A percentile compares a stretch with the other conserved stretches of the same genome.
These are phyloP conservation scores for Malurus splendens DNA, from an alignment of 2,797 vertebrate species.

Conservation along the genomic window DNA sequence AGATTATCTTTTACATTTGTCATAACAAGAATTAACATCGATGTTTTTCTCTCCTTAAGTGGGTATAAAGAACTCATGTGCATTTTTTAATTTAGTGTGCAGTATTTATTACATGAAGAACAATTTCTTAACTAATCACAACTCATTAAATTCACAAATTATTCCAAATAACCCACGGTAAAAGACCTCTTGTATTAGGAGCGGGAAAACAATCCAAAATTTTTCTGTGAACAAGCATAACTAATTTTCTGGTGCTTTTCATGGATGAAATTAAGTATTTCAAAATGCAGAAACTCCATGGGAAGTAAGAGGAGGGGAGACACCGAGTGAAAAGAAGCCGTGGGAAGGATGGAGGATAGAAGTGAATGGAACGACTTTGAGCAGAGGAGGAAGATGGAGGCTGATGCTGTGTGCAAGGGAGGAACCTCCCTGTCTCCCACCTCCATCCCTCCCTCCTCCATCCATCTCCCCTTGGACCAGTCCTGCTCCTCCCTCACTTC, in stretches of 20 bases:
- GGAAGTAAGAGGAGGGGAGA: slow-evolving; percentile 6
- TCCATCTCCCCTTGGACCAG: not conserved
- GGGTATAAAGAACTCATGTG: slow-evolving; percentile 58
- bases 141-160: slow-evolving; percentile 66
- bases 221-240: slow-evolving; percentile 25
- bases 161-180: slow-evolving; percentile 53
- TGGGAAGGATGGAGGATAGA: not conserved
- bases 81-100: slow-evolving; percentile 68
- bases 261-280: slow-evolving; percentile 17
- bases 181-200: slow-evolving; percentile 39
- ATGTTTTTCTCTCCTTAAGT: slow-evolving; percentile 62
- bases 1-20: slow-evolving; percentile 70
- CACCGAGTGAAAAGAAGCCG: not conserved
- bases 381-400: not conserved
- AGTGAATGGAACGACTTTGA: not conserved
- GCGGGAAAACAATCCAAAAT: not conserved
- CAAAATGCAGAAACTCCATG: not conserved
- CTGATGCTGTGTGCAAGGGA: not conserved
- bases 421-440: not conserved
- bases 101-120: slow-evolving; percentile 63
- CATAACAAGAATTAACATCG: slow-evolving; percentile 68
- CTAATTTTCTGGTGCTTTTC: slow-evolving; percentile 23
- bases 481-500: accelerated
- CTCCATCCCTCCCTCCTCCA: not conserved
- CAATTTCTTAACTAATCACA: slow-evolving; percentile 64